These are phyloP conservation scores for Eretmocerus hayati DNA, from an alignment of 2,888 invertebrate genomes.

Conservation along the genomic window DNA sequence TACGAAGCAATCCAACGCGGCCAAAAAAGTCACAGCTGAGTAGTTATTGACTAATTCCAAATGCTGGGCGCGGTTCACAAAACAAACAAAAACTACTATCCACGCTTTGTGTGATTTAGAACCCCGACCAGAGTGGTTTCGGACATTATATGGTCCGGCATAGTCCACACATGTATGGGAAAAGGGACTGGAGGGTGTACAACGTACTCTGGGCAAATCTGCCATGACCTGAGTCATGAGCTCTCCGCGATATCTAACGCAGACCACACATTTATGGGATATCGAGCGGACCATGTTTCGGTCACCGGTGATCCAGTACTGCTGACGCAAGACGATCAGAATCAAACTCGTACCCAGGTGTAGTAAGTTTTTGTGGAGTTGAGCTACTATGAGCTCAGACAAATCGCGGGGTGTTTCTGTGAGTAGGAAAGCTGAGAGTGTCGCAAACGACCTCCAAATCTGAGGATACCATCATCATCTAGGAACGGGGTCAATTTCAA, in stretches of 20 bases:
- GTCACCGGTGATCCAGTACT: conserved; percentile 7
- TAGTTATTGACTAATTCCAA: not conserved
- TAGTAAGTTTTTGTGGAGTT: conserved; percentile 1
- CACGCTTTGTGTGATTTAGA: no score
- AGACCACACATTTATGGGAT: conserved; percentile 3
- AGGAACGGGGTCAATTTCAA: conserved; percentile 8
- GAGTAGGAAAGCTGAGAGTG: not conserved
- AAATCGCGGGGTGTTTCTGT: conserved; percentile 8
- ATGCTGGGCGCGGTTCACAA: conserved; percentile 1
- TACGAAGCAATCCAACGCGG: not conserved
- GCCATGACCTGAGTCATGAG: not conserved
- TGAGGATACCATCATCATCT: not conserved
- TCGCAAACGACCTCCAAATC: conserved; percentile 6
- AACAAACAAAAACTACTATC: not conserved
- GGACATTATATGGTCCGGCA: not conserved
- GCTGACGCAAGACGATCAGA: conserved; percentile 1
- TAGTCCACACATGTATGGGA: not conserved
- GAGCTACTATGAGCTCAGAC: conserved; percentile 4
- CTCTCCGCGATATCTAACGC: not conserved
- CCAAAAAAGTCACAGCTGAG: not conserved
- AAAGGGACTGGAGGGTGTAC: conserved; percentile 24
- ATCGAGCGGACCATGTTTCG: not conserved
- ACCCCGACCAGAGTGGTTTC: not conserved
- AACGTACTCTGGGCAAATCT: conserved; percentile 11
- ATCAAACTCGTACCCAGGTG: conserved; percentile 13